A percentile compares a stretch with the other conserved stretches of the same genome.
These are phyloP conservation scores for Zosterops hypoxanthus DNA, from an alignment of 2,113 vertebrate genomes.

Conservation along the genomic window DNA sequence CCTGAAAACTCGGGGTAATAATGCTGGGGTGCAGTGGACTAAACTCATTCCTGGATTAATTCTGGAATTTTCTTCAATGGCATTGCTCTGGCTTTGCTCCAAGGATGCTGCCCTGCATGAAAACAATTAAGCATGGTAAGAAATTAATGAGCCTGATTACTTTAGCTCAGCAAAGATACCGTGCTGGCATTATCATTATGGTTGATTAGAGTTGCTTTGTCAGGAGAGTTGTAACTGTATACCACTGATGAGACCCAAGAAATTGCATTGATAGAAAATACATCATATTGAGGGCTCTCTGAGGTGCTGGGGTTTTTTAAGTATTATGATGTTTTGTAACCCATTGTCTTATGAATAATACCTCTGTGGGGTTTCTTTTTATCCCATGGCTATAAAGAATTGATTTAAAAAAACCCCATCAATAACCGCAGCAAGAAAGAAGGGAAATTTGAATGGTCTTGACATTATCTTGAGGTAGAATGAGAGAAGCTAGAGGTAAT, in stretches of 20 bases:
- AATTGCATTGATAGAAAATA: not conserved
- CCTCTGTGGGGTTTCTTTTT: not conserved
- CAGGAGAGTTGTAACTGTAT: not conserved
- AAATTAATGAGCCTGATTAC: conserved; percentile 9
- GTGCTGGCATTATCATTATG: not conserved
- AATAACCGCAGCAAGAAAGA: not conserved
- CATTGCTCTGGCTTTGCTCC: not conserved
- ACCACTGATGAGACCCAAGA: not conserved
- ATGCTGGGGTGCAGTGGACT: not conserved
- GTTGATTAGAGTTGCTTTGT: not conserved
- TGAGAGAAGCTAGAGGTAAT: not conserved
- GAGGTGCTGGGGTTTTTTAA: not conserved
- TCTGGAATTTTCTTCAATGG: not conserved
- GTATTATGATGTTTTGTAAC: not conserved
- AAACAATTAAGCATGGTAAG: not conserved
- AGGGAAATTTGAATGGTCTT: not conserved
- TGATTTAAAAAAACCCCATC: not conserved
- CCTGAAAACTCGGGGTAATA: fast-evolving
- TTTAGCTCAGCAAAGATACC: not conserved
- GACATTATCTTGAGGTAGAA: not conserved
- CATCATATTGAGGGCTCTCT: not conserved
- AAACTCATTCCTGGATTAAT: not conserved
- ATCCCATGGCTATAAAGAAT: not conserved
- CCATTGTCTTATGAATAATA: not conserved
- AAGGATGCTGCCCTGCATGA: not conserved